phyloP scores from a whole-genome alignment of 2,888 invertebrate genomes.

The Xestia c-nigrum region DNA sequence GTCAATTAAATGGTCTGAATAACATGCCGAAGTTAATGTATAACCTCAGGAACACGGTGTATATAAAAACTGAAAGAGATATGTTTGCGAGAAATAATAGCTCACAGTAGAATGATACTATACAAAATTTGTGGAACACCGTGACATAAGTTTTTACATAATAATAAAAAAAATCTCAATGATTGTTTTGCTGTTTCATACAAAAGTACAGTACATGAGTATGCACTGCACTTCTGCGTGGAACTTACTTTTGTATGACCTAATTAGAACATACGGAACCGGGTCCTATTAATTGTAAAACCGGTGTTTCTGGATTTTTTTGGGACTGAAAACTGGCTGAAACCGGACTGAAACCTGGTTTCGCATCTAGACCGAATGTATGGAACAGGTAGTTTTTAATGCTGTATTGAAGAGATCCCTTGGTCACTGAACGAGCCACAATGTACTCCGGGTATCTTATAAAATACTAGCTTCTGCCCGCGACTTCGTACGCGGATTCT shows the following conservation, averaged over 20 bases:
- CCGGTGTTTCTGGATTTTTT: no score
- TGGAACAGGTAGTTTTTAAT: not conserved
- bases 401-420: not conserved
- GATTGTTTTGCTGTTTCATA: not conserved
- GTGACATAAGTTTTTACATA: not conserved
- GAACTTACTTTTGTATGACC: not conserved
- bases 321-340: no score
- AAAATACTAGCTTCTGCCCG: no score
- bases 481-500: no score
- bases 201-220: not conserved
- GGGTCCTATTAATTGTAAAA: no score
- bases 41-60: no score
- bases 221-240: not conserved
- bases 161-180: not conserved
- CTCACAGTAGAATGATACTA: not conserved
- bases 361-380: not conserved
- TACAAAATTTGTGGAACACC: not conserved
- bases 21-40: no score
- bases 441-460: not conserved
- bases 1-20: no score
- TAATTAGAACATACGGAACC: not conserved
- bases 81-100: not conserved
- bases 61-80: not conserved
- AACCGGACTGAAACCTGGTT: no score
- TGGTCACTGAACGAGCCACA: not conserved